These are phyloP conservation scores for Ferrisia virgata DNA, from an alignment of 2,888 invertebrate species.

Conservation along the genomic window DNA sequence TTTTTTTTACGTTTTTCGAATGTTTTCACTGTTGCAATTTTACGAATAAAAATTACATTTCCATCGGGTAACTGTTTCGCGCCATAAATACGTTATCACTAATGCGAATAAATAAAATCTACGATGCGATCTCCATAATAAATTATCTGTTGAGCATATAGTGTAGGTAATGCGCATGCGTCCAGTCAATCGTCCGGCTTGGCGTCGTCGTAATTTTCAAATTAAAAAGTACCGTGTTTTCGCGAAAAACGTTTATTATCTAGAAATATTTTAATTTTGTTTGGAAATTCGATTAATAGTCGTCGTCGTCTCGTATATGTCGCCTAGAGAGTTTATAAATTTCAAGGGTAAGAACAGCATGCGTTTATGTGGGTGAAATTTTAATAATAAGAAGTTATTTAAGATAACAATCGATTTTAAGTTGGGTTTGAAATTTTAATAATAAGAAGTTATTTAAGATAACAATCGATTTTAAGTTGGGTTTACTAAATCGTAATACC, in stretches of 20 bases:
- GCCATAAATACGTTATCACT: slow-evolving; percentile 26
- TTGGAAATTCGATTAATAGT: neutral
- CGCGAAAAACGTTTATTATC: neutral
- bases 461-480: too few species aligned
- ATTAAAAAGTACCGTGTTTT: neutral
- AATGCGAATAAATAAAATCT: neutral
- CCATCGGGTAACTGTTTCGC: slow-evolving; percentile 1
- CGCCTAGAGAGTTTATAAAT: neutral
- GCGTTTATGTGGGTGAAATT: neutral
- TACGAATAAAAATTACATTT: neutral
- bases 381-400: neutral
- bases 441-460: too few species aligned
- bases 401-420: too few species aligned
- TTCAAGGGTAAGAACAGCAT: neutral
- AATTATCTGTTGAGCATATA: slow-evolving; percentile 9
- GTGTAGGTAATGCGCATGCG: neutral
- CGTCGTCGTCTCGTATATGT: neutral
- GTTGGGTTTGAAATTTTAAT: too few species aligned
- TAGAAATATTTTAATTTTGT: neutral
- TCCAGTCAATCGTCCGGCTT: neutral
- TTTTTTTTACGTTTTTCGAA: neutral
- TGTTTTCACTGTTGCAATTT: neutral
- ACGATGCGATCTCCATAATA: slow-evolving; percentile 7
- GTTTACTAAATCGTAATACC: too few species aligned
- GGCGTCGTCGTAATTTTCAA: neutral